These are phyloP conservation scores for Neotoxoptera formosana DNA, from an alignment of 1,140 invertebrate genomes.

Conservation along the genomic window DNA sequence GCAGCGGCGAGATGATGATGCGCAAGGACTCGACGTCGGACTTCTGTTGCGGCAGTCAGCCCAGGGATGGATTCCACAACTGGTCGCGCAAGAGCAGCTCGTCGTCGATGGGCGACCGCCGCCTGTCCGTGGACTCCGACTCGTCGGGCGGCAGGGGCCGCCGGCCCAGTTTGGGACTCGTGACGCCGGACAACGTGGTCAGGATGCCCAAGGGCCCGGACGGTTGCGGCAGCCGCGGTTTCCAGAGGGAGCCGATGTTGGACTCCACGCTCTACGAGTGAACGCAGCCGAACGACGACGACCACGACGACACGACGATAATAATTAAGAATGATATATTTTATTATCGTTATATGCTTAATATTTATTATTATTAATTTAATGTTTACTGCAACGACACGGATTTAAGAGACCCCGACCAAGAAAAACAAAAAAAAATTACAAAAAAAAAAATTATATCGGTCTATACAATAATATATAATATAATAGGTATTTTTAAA, in stretches of 20 bases:
- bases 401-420: not conserved
- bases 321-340: not conserved
- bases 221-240: constrained; percentile 79
- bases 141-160: constrained; percentile 28
- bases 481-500: not conserved
- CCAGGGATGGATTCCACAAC: constrained; percentile 23
- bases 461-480: not conserved
- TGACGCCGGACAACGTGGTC: constrained; percentile 73
- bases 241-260: constrained; percentile 63
- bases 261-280: constrained; percentile 52
- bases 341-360: not conserved
- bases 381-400: not conserved
- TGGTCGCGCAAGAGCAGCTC: constrained; percentile 58
- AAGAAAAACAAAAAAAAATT: not conserved
- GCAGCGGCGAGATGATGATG: constrained; percentile 37
- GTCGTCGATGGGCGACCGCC: constrained; percentile 50
- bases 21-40: constrained; percentile 58
- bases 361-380: not conserved
- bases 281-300: not conserved
- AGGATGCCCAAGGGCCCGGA: constrained; percentile 84
- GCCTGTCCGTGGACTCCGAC: constrained; percentile 52
- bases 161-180: constrained; percentile 64
- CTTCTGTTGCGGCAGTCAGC: constrained; percentile 53
- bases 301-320: not conserved
- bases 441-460: not conserved